Evolutionary conservation across 2,797 vertebrate genomes (phyloP), one percentile per base, ranked within the genome.

Genomic region (Syndactyla subalaris): DNA sequence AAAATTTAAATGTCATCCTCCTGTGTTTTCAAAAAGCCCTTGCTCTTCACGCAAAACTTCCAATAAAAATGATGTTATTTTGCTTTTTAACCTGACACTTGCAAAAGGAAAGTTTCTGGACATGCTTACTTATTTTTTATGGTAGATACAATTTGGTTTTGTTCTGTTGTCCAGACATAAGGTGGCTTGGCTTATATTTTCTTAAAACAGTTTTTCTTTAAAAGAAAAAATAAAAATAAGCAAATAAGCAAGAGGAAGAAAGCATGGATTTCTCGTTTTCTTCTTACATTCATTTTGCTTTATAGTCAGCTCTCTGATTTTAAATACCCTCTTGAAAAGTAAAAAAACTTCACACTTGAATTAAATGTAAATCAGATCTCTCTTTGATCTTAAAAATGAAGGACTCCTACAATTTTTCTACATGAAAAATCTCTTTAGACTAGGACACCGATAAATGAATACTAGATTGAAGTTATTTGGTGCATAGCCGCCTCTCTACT

Each of bases 401-500:
- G 29, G 7, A 63, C 12, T 52, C 23, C 1, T 26, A 17, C 2
- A 32, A 14, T 8, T 81, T 83, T 87, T 62, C 26, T 70, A 30
- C 5, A 24, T 8, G 26, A 59, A 66, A 85, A 55, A 34, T 5
- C 4, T 54, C 34, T 54, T 61, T 63, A 45, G 30, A 59, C 11
- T 34, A 30, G 16, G 6, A 74, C 17, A 41, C 19, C 57, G 29
- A 59, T 30, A 76, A 82, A 89, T 0, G 0, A 68, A 51, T 41
- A 59, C 6, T 48, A 70, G 16, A 67, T 30, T 46, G 18, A 67
- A 63, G 11, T n/a, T 70, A 27, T 67, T 73, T 70, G 10, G 12
- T 48, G 49, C 12, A 45, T 29, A 57, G 15, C 17, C 14, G 9
- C 3, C 7, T 86, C 11, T 4, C 0, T 1, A 18, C 2, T 29